Evolutionary conservation across 2,113 vertebrate species (phyloP), one percentile per base, ranked within the genome.

Genomic region (Brachyistius frenatus): DNA sequence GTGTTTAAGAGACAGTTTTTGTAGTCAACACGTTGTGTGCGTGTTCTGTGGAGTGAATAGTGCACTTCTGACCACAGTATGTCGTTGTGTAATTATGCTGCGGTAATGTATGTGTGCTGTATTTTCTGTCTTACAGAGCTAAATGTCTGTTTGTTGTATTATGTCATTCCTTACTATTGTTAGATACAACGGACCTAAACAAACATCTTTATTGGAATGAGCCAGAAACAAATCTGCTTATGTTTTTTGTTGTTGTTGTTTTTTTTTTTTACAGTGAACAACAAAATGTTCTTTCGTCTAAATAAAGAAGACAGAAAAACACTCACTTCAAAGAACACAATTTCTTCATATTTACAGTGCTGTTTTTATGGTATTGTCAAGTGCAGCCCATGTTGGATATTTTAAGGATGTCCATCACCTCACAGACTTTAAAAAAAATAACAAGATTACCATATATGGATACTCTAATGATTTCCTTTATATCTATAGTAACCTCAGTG

Each of bases 61-160:
- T 73, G 46, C 44, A 76, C 49, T 54, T 52, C 37, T 36, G 78
- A 83, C 73, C 66, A 82, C 74, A 75, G 15, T 64, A 63, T 80
- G 16, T 71, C 31, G 37, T 57, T 65, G 14, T 80, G 58, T 84
- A 56, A 58, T 63, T 14, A 53, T 56, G n/a, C 30, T 70, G 67
- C 30, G 36, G 67, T 84, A 46, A 53, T 72, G 16, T 9, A 53
- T 72, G 16, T 66, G 8, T 31, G 15, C 9, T 73, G 7, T 80
- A 15, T 55, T 66, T 32, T 31, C 50, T 52, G 55, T 76, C 3
- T 39, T 44, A 47, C 49, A 67, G 44, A 56, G 23, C 2, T 71
- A 32, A 69, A 39, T 54, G 33, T 62, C 36, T 52, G 31, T 73
- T 55, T 78, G 39, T 61, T 56, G 4, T 35, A 30, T 68, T 47